Percentiles rank a stretch among this genome's conserved stretches.
These are phyloP conservation scores for Brenthis daphne DNA, from an alignment of 2,888 invertebrate species.

Conservation along the genomic window DNA sequence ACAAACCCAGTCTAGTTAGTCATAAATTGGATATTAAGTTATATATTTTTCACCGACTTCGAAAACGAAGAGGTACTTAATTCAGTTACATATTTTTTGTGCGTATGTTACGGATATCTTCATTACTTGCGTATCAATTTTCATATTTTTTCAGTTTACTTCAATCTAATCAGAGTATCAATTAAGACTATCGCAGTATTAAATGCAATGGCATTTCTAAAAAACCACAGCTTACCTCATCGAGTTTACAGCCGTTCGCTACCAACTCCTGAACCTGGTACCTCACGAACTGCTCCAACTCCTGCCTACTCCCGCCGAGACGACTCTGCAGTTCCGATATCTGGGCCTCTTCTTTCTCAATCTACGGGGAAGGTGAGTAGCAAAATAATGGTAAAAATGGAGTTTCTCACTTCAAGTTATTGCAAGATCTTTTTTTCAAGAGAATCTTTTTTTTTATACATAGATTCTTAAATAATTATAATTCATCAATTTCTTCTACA, in stretches of 20 bases:
- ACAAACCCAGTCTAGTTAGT: no score
- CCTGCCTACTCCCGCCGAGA: conserved; percentile 77
- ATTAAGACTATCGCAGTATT: neutral
- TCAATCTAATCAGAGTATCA: neutral
- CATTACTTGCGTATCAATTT: no score
- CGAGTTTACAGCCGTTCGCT: conserved; percentile 72
- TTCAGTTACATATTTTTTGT: no score
- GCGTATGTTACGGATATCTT: no score
- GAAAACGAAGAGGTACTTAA: no score
- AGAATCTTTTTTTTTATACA: neutral
- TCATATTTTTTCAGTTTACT: no score
- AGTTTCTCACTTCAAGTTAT: conserved; percentile 50
- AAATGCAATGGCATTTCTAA: neutral
- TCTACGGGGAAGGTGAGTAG: conserved; percentile 72
- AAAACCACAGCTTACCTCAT: conserved; percentile 64
- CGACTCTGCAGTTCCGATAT: conserved; percentile 81
- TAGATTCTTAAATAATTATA: neutral
- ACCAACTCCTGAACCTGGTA: conserved; percentile 76
- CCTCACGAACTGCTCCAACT: conserved; percentile 77
- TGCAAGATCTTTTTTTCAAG: neutral
- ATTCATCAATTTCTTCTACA: no score
- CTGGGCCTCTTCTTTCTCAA: conserved; percentile 85
- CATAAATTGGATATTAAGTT: no score
- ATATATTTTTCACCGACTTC: no score
- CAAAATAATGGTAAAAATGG: conserved; percentile 50